Conservation (phyloP, 2,888 invertebrate species). For the Clanis bilineata region DNA sequence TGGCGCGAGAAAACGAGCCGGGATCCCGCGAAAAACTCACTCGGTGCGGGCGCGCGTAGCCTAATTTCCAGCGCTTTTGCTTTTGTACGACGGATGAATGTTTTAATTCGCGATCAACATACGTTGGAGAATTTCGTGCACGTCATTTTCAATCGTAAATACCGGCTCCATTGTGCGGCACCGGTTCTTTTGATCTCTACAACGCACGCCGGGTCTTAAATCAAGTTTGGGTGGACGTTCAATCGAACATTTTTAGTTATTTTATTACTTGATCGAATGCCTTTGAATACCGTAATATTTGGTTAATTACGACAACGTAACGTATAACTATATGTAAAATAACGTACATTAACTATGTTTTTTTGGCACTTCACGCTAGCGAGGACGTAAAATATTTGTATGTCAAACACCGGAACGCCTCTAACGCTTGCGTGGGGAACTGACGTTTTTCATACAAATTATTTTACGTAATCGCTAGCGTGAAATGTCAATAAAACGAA, state of each 20-base stretch:
- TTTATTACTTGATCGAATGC: neutral
- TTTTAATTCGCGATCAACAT: constrained; percentile 47
- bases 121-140: constrained; percentile 29
- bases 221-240: neutral
- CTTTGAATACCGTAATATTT: neutral
- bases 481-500: neutral
- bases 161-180: neutral
- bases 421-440: too few species aligned
- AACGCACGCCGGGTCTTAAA: neutral
- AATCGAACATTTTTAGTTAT: neutral
- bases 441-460: too few species aligned
- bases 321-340: too few species aligned
- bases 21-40: constrained; percentile 43
- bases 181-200: constrained; percentile 9
- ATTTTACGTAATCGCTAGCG: too few species aligned
- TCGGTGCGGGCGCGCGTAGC: constrained; percentile 29
- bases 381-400: too few species aligned
- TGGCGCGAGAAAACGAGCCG: constrained; percentile 59
- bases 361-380: too few species aligned
- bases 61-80: constrained; percentile 51
- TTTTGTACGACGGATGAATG: constrained; percentile 47
- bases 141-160: constrained; percentile 22
- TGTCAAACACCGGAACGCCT: too few species aligned
- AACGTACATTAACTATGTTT: too few species aligned
- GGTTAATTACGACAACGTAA: neutral